Evolutionary conservation across 2,113 vertebrate species (phyloP), one percentile per base, ranked within the genome.

Genomic region (Gallinago paraguaiae): DNA sequence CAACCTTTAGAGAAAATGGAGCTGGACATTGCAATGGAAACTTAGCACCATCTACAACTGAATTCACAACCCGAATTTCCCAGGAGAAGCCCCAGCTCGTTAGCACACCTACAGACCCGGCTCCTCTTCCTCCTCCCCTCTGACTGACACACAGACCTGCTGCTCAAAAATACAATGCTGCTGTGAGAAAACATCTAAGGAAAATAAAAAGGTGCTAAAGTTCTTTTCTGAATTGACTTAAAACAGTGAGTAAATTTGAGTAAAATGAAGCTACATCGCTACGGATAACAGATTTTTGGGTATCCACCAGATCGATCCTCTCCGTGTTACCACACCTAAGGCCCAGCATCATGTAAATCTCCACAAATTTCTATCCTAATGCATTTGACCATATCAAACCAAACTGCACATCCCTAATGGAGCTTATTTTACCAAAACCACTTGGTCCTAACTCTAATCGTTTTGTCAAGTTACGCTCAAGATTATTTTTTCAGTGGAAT

Each of bases 21-120:
- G 33, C 65, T 88, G 82, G 80, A 93, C 79, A 20, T 78, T 71
- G 69, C 31, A 24, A 63, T 86, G 80, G 92, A 96, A 96, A 96
- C 37, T 69, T 86, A 90, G 65, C 72, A 90, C 57, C 41, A 56
- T 53, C 82, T 65, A 86, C 35, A 74, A 83, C 35, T 64, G 57
- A 81, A 71, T 79, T 88, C 78, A 74, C 67, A 82, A 57, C 17
- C 63, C 46, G 51, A 77, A 80, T 94, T 78, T 96, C 87, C 89
- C 90, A 72, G 71, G 80, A 91, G 87, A 76, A 92, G 37, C 24
- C 67, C 63, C 68, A 95, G 87, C 75, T 95, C 86, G 33, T 71
- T 86, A 56, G 72, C 60, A 78, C 80, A 92, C 65, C 88, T 88
- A 90, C 76, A 90, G 67, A 51, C 39, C 76, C 70, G 51, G 78